Conservation (phyloP, 1,140 invertebrate genomes). For the Zaprionus inermis region DNA sequence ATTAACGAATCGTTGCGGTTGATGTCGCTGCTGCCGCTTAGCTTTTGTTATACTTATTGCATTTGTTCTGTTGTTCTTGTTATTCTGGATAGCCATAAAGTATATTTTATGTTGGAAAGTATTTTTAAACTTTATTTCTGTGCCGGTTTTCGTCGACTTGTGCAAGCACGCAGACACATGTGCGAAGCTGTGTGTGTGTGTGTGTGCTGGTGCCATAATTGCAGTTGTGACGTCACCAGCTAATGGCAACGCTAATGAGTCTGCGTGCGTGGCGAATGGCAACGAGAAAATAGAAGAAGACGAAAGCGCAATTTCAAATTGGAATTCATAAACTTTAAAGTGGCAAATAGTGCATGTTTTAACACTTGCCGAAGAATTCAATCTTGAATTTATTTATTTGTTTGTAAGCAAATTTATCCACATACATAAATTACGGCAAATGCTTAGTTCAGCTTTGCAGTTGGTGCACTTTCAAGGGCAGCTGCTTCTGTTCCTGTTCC, state of each 20-base stretch:
- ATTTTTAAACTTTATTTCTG: conserved; percentile 61
- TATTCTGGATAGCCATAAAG: conserved; percentile 47
- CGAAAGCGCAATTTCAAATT: conserved; percentile 3
- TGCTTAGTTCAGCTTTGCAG: neutral
- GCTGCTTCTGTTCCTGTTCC: conserved; percentile 9
- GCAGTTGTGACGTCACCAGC: conserved; percentile 15
- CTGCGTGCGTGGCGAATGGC: neutral
- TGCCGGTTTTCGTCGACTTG: conserved; percentile 22
- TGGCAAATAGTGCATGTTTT: neutral
- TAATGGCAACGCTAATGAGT: conserved; percentile 15
- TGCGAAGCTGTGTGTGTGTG: neutral
- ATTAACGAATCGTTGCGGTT: conserved; percentile 26
- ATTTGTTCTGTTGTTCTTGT: conserved; percentile 33
- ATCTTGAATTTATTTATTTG: neutral
- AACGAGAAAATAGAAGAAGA: neutral
- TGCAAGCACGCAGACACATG: conserved; percentile 5
- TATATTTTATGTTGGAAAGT: conserved; percentile 55
- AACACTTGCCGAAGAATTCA: neutral
- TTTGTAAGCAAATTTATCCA: neutral
- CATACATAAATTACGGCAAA: conserved; percentile 10
- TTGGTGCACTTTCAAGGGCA: conserved; percentile 19
- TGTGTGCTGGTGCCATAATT: conserved; percentile 6
- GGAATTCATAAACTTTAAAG: neutral
- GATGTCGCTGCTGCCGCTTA: conserved; percentile 12
- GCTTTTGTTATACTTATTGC: conserved; percentile 38